A percentile compares a stretch with the other conserved stretches of the same genome.
Conservation (phyloP, 2,888 invertebrate species). For the Agrotis clavis region DNA sequence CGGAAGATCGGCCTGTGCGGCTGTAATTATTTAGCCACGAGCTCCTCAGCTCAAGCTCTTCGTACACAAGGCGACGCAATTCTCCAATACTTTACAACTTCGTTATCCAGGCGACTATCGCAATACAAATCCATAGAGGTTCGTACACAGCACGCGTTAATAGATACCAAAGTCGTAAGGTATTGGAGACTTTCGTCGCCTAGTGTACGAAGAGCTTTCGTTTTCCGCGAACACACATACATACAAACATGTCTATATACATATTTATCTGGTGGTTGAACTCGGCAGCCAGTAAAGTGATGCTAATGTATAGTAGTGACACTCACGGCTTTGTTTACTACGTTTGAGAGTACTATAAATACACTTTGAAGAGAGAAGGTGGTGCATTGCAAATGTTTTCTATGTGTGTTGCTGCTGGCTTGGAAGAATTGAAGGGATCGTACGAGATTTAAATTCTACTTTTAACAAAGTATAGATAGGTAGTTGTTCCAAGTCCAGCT, state of each 20-base stretch:
- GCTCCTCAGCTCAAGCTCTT: no score
- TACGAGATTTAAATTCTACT: background rate
- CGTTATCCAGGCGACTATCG: no score
- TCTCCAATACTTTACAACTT: no score
- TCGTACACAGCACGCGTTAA: no score
- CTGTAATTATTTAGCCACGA: no score
- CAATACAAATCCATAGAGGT: no score
- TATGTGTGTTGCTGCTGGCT: background rate
- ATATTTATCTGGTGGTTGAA: conserved; percentile 59
- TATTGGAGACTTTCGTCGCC: no score
- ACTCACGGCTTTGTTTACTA: conserved; percentile 48
- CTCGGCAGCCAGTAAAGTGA: conserved; percentile 40
- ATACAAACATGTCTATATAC: conserved; percentile 24
- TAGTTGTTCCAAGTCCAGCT: no score
- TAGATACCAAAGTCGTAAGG: no score
- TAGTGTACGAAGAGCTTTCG: conserved; percentile 35
- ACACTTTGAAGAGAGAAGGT: conserved; percentile 1
- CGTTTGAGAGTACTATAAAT: conserved; percentile 33
- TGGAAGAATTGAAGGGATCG: background rate
- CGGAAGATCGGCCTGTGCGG: no score
- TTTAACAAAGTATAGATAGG: no score
- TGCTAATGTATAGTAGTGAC: conserved; percentile 36
- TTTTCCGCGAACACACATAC: conserved; percentile 44
- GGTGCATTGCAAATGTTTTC: conserved; percentile 15
- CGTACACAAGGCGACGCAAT: no score